Evolutionary conservation across 2,888 invertebrate genomes (phyloP).

Genomic region (Tricholauxania praeusta): DNA sequence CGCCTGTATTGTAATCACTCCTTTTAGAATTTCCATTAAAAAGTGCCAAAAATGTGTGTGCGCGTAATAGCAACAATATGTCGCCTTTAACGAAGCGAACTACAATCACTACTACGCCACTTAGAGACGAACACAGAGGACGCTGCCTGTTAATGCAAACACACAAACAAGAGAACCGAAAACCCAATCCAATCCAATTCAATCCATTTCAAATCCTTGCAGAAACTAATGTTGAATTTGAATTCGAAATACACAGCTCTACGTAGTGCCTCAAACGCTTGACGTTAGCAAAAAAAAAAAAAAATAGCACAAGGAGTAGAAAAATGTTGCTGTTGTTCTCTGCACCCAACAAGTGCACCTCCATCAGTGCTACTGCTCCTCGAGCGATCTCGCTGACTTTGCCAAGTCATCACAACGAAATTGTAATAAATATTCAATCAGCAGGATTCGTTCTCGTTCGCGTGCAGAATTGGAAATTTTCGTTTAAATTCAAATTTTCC

Average conservation of each 20-base stretch:
- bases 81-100: conserved; percentile 4
- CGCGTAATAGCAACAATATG: conserved; percentile 23
- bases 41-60: conserved; percentile 15
- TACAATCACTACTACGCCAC: conserved; percentile 7
- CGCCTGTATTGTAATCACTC: background rate
- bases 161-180: background rate
- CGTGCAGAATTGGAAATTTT: conserved; percentile 45
- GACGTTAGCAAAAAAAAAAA: background rate
- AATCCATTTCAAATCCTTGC: conserved; percentile 2
- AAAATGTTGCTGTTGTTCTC: too few relatives aligned
- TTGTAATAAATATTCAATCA: conserved; percentile 46
- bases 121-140: background rate
- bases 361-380: background rate
- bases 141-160: too few relatives aligned
- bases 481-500: conserved; percentile 41
- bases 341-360: background rate
- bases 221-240: background rate
- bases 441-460: conserved; percentile 37
- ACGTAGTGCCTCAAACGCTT: background rate
- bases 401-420: conserved; percentile 27
- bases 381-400: background rate
- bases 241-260: background rate
- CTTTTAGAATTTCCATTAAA: conserved; percentile 25
- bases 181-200: conserved; percentile 11
- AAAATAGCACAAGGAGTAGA: background rate